Evolutionary conservation across 2,797 vertebrate genomes (phyloP).

Genomic region (Ptychobarbus kaznakovi): DNA sequence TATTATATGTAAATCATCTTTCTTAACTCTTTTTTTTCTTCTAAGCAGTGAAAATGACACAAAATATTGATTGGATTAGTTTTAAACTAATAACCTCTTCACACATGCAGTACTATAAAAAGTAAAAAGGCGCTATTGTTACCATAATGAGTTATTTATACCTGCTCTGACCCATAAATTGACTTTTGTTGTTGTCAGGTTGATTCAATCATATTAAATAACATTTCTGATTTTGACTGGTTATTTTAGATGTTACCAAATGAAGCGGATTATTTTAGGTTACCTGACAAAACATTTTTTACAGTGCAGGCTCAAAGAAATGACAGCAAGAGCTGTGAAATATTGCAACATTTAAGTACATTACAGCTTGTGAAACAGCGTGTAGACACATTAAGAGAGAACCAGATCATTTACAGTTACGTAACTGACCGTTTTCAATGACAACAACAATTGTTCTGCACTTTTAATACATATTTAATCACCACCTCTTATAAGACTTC

Average conservation of each 20-base stretch:
- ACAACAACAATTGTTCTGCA: background rate
- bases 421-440: background rate
- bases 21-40: constrained; percentile 3
- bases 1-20: background rate
- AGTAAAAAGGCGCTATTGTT: background rate
- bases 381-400: background rate
- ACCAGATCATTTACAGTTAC: constrained; percentile 2
- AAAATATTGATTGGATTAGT: background rate
- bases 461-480: background rate
- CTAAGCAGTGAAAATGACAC: background rate
- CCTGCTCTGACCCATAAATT: background rate
- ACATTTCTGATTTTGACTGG: constrained; percentile 6
- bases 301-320: background rate
- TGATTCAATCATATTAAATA: constrained; percentile 4
- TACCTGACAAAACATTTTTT: background rate
- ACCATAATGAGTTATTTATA: background rate
- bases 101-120: background rate
- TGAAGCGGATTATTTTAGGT: constrained; percentile 8
- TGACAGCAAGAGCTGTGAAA: constrained; percentile 14
- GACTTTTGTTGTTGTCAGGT: background rate
- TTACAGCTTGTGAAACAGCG: background rate
- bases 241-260: background rate
- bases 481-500: background rate
- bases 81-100: background rate
- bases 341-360: background rate